phyloP scores from a whole-genome alignment of 2,797 vertebrate species.

The Eurystomus glaucurus region DNA sequence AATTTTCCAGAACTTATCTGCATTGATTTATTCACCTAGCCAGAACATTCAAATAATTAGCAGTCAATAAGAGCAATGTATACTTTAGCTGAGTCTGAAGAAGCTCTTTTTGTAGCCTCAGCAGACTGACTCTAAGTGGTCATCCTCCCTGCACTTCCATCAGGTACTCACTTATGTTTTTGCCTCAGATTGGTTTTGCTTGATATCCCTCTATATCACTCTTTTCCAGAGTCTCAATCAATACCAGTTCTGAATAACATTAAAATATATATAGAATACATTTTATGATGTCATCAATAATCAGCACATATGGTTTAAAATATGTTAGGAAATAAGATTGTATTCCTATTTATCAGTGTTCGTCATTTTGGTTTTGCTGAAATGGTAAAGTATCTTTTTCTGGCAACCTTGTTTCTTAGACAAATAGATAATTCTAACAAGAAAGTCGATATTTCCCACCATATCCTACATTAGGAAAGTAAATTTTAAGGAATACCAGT shows the following conservation, averaged over 20 bases:
- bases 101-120: background rate
- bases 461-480: background rate
- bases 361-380: background rate
- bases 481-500: background rate
- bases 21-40: constrained; percentile 25
- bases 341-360: background rate
- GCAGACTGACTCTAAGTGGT: background rate
- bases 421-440: background rate
- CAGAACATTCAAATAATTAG: constrained; percentile 42
- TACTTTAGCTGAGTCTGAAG: background rate
- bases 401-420: background rate
- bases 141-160: background rate
- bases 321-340: background rate
- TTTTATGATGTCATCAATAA: background rate
- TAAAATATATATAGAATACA: background rate
- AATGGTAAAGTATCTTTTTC: background rate
- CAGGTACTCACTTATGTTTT: background rate
- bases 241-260: background rate
- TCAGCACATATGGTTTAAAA: background rate
- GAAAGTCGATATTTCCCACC: background rate
- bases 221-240: background rate
- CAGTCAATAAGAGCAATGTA: background rate
- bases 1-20: constrained; percentile 19
- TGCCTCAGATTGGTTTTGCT: background rate
- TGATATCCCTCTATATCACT: background rate